Conservation (phyloP, 2,888 invertebrate genomes). For the Thumatha senex region DNA sequence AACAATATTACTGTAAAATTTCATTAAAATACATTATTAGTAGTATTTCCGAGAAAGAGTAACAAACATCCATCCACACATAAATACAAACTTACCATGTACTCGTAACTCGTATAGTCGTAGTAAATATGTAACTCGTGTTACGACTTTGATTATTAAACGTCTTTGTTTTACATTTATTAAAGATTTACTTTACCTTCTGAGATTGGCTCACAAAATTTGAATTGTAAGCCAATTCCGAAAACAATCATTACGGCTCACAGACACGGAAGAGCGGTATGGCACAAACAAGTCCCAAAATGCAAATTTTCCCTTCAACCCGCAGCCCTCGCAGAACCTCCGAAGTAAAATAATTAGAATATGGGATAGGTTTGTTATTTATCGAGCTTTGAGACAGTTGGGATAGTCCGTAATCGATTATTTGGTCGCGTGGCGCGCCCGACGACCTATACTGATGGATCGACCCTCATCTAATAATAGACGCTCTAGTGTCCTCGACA, state of each 20-base stretch:
- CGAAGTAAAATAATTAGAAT: slow-evolving; percentile 39
- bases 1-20: too few relatives aligned
- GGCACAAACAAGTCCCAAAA: slow-evolving; percentile 21
- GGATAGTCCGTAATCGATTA: slow-evolving; percentile 53
- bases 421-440: slow-evolving; percentile 59
- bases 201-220: background rate
- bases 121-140: too few relatives aligned
- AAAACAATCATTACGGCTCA: slow-evolving; percentile 21
- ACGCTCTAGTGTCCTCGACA: slow-evolving; percentile 46
- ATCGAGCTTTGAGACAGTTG: slow-evolving; percentile 39
- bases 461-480: slow-evolving; percentile 73
- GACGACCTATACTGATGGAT: slow-evolving; percentile 48
- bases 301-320: background rate
- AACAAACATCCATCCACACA: too few relatives aligned
- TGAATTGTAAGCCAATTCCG: slow-evolving; percentile 16
- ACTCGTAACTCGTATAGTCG: too few relatives aligned
- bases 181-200: background rate
- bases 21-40: too few relatives aligned
- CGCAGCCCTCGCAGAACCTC: slow-evolving; percentile 13
- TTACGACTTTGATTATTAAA: too few relatives aligned
- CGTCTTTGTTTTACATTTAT: too few relatives aligned
- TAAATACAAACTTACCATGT: too few relatives aligned
- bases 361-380: slow-evolving; percentile 32
- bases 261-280: slow-evolving; percentile 8
- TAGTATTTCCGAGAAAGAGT: too few relatives aligned